Evolutionary conservation across 2,113 vertebrate genomes (phyloP).

Genomic region (Diphyllodes magnificus): DNA sequence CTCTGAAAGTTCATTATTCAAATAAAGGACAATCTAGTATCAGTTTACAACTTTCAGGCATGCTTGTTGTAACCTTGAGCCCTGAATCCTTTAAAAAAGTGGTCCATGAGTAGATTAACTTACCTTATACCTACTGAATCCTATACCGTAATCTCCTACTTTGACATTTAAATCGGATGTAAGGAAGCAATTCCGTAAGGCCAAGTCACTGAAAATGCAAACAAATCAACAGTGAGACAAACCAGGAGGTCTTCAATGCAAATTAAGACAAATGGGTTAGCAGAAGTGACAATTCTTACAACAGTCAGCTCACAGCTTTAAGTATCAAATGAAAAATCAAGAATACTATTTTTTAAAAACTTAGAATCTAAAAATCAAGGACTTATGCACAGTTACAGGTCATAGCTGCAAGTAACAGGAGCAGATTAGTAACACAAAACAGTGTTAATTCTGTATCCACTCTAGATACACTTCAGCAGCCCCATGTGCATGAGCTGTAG

Average conservation of each 20-base stretch:
- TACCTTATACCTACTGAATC: slow-evolving; percentile 91
- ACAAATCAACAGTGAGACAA: neutral
- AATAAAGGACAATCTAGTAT: neutral
- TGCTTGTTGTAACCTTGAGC: neutral
- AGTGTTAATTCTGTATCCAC: neutral
- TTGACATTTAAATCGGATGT: slow-evolving; percentile 94
- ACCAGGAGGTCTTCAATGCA: neutral
- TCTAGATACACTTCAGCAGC: neutral
- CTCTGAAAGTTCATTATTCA: neutral
- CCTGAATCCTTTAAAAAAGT: neutral
- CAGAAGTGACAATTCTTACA: neutral
- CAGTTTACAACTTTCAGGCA: neutral
- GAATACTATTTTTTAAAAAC: neutral
- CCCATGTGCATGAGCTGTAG: neutral
- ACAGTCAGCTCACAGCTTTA: neutral
- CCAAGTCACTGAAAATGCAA: slow-evolving; percentile 82
- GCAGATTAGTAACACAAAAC: neutral
- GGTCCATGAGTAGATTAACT: neutral
- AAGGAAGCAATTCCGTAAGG: slow-evolving; percentile 93
- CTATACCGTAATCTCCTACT: slow-evolving; percentile 95
- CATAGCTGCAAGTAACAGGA: neutral
- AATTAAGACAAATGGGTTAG: neutral
- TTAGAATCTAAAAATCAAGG: neutral
- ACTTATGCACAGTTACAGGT: neutral
- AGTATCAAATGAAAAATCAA: neutral